These are phyloP conservation scores for Tarsius wallacei DNA, from an alignment of 2,797 vertebrate species.

Conservation along the genomic window DNA sequence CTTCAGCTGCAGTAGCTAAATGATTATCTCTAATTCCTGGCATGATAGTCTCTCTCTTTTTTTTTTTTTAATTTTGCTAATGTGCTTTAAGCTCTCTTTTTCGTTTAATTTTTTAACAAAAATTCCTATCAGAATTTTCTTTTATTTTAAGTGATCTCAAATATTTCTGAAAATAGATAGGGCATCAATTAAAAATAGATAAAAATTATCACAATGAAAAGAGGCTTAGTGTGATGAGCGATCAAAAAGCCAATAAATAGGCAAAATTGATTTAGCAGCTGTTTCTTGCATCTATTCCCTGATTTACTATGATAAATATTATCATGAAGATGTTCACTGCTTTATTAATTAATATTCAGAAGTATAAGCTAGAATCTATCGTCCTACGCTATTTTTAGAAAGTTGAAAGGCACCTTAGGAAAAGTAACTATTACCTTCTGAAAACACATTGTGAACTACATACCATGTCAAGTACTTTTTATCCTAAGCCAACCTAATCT, in stretches of 20 bases:
- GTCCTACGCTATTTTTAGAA: constrained; percentile 37
- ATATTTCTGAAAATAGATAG: background rate
- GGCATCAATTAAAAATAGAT: constrained; percentile 8
- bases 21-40: constrained; percentile 4
- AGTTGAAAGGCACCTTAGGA: background rate
- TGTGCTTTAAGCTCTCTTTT: constrained; percentile 55
- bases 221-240: background rate
- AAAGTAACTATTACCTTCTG: constrained; percentile 13
- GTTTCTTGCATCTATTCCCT: background rate
- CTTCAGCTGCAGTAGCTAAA: background rate
- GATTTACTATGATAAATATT: background rate
- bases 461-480: background rate
- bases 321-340: background rate
- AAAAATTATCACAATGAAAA: constrained; percentile 26
- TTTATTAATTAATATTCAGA: constrained; percentile 3
- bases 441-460: background rate
- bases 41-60: background rate
- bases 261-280: background rate
- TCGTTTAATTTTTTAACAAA: constrained; percentile 31
- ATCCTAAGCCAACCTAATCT: background rate
- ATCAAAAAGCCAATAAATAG: constrained; percentile 7
- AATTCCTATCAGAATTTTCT: constrained; percentile 14
- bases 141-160: constrained; percentile 46
- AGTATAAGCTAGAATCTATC: background rate
- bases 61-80: no score